Conservation (phyloP, 2,888 invertebrate genomes). For the Calameuta idolon region DNA sequence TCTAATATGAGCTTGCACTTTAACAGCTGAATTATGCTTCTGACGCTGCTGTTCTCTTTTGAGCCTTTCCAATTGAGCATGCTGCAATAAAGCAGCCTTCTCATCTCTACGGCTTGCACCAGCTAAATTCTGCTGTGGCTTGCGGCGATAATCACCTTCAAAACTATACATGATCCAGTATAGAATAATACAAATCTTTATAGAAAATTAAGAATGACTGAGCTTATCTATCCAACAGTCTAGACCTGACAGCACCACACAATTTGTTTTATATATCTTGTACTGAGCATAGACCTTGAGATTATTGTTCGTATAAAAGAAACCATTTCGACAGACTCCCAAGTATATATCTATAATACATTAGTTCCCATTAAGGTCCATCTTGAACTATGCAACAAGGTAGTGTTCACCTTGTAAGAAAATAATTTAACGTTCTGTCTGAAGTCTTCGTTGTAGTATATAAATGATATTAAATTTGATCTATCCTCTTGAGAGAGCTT, state of each 20-base stretch:
- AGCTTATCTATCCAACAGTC: background rate
- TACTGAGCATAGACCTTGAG: background rate
- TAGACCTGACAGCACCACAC: background rate
- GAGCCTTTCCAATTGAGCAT: constrained; percentile 86
- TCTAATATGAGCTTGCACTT: constrained; percentile 84
- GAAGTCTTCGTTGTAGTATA: background rate
- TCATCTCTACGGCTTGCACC: constrained; percentile 84
- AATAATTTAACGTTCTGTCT: background rate
- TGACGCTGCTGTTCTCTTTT: constrained; percentile 87
- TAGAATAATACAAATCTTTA: background rate
- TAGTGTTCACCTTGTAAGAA: background rate
- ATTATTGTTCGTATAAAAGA: background rate
- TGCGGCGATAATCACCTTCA: constrained; percentile 89
- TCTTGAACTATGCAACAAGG: background rate
- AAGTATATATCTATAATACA: background rate
- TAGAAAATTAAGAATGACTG: background rate
- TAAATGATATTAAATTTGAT: background rate
- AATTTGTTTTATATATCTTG: background rate
- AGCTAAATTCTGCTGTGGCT: constrained; percentile 89
- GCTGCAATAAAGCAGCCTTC: constrained; percentile 79
- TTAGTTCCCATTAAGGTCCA: background rate
- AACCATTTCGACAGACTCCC: background rate
- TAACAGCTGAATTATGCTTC: constrained; percentile 80
- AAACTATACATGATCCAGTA: constrained; percentile 74
- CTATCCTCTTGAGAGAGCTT: background rate